phyloP scores from a whole-genome alignment of 37 sponge, comb jelly and placozoan species.

The Agelas oroides region DNA sequence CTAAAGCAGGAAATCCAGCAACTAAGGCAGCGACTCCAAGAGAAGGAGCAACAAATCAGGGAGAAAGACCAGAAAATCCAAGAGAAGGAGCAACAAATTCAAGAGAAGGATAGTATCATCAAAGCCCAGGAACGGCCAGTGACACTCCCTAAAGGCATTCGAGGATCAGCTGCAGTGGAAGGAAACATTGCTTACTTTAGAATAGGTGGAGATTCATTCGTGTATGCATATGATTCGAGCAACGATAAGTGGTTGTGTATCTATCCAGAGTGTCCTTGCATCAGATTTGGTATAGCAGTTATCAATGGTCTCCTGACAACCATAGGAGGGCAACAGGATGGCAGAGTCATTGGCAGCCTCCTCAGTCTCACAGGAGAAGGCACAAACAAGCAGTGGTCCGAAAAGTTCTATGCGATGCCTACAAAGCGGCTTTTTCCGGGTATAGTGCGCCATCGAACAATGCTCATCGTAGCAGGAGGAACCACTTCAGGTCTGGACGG shows the following conservation, averaged over 20 bases:
- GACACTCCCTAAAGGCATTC: neutral
- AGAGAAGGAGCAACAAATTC: neutral
- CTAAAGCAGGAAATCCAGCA: neutral
- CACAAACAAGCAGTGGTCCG: too few relatives aligned
- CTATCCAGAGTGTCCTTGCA: neutral
- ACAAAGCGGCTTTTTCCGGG: too few relatives aligned
- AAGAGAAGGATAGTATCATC: neutral
- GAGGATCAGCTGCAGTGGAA: neutral
- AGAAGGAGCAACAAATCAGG: neutral
- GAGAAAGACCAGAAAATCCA: neutral
- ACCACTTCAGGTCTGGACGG: too few relatives aligned
- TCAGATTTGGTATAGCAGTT: neutral
- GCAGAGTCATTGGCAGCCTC: neutral
- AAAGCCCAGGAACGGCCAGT: neutral
- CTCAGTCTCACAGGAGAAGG: slow-evolving; percentile 9
- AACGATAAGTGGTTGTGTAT: neutral
- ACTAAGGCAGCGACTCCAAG: neutral
- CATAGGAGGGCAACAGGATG: neutral
- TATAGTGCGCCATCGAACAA: too few relatives aligned
- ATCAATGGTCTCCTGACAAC: neutral
- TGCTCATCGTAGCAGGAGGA: too few relatives aligned
- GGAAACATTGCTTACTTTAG: slow-evolving; percentile 1
- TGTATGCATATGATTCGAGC: neutral
- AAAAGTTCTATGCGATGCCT: too few relatives aligned
- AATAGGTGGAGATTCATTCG: neutral